Percentiles rank a stretch among this genome's conserved stretches.
Conservation (phyloP, 2,113 vertebrate genomes). For the Halcyon senegalensis region DNA sequence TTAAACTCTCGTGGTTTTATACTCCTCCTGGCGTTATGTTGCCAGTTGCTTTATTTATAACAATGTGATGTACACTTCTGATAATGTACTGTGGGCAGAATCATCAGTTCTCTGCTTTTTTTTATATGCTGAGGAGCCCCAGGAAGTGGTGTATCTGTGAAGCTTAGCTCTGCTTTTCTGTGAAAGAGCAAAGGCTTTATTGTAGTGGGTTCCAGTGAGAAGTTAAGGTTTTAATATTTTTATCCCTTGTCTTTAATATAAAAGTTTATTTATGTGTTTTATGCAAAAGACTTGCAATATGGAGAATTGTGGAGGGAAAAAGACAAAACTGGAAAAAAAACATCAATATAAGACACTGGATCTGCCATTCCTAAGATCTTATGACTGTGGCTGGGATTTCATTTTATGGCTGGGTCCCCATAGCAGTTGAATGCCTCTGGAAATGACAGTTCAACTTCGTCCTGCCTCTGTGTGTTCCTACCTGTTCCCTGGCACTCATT, state of each 20-base stretch:
- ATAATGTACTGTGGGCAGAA: neutral
- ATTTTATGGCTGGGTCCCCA: neutral
- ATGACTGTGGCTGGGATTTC: neutral
- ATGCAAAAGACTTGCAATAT: neutral
- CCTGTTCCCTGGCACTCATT: neutral
- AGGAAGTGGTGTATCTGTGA: neutral
- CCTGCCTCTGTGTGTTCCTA: neutral
- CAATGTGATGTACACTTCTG: neutral
- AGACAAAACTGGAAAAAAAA: neutral
- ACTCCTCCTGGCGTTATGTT: neutral
- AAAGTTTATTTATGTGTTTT: neutral
- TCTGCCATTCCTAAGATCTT: neutral
- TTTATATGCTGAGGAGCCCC: neutral
- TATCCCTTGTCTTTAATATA: neutral
- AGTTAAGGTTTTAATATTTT: neutral
- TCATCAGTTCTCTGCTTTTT: neutral
- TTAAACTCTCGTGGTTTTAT: neutral
- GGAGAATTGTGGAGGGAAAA: neutral
- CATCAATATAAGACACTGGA: neutral
- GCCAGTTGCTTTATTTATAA: conserved; percentile 10
- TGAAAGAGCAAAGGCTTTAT: neutral
- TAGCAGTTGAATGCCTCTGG: neutral
- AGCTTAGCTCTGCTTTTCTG: neutral
- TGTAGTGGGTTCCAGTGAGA: neutral
- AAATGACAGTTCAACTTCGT: neutral